Evolutionary conservation across 2,797 vertebrate species (phyloP), one percentile per base, ranked within the genome.

Genomic region (Pelodytes ibericus): DNA sequence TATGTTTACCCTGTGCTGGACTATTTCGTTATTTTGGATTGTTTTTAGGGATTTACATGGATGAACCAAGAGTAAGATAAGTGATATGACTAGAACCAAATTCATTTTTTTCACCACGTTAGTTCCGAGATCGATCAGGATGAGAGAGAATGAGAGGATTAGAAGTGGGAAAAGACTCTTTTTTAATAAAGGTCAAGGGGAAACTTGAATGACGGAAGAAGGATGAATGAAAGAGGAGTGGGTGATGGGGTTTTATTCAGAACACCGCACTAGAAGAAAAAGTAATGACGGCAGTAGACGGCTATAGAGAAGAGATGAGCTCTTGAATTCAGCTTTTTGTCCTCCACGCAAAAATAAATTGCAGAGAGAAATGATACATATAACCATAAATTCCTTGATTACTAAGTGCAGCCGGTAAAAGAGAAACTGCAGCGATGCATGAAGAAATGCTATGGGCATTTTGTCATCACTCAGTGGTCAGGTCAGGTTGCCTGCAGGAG

Each of bases 181-280:
- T 22, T 53, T 53, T 53, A 30, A 8, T 29, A 26, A 74, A 74
- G 72, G 72, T 74, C 62, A 66, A 6, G 31, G 60, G 22, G 20
- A 65, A 39, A 57, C 31, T 64, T 64, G 24, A 65, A 65, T 74
- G 62, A 13, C 9, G 6, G 18, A 16, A 5, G 22, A 57, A 58
- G 72, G 30, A 31, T 27, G 11, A 65, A 26, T 39, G 15, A 9
- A 71, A 25, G 25, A 7, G 10, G 49, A 24, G 9, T 20, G 4
- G 30, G n/a, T 53, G 18, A 44, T 26, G 30, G 51, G 8, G 22
- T 4, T 36, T 41, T 66, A 20, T 66, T 18, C 61, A 44, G 31
- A 57, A 65, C 49, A 65, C 13, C 65, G 41, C 47, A 74, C 49
- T 57, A 20, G 18, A 39, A 62, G n/a, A 62, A 36, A 60, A 60